Evolutionary conservation across 2,113 vertebrate genomes (phyloP).

Genomic region (Lepidothrix coronata): DNA sequence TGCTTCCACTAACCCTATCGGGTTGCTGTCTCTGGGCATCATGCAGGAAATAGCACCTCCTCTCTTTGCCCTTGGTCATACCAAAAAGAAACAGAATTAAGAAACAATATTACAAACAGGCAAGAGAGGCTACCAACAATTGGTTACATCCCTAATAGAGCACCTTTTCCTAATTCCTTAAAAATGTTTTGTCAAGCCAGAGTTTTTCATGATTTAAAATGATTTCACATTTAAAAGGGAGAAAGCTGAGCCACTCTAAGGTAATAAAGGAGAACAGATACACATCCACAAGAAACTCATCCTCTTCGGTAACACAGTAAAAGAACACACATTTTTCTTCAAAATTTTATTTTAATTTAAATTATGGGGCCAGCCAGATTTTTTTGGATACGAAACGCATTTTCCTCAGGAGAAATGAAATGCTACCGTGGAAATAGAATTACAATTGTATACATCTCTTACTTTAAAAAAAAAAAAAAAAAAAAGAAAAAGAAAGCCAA

Average conservation of each 20-base stretch:
- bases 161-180: not conserved
- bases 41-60: not conserved
- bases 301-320: not conserved
- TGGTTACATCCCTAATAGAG: not conserved
- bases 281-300: not conserved
- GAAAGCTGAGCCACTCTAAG: not conserved
- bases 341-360: constrained; percentile 88
- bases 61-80: not conserved
- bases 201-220: not conserved
- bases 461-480: not conserved
- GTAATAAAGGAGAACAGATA: not conserved
- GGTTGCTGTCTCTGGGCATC: not conserved
- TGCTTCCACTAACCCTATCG: not conserved
- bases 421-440: constrained; percentile 61
- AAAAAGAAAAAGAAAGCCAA: not conserved
- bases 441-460: constrained; percentile 74
- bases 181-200: not conserved
- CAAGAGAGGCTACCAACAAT: not conserved
- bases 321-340: constrained; percentile 75
- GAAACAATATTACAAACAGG: not conserved
- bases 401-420: constrained; percentile 74
- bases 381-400: constrained; percentile 77
- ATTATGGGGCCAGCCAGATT: constrained; percentile 86
- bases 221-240: not conserved
- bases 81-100: not conserved